phyloP scores from a whole-genome alignment of 2,797 vertebrate genomes.

The Nannoperca obscura region DNA sequence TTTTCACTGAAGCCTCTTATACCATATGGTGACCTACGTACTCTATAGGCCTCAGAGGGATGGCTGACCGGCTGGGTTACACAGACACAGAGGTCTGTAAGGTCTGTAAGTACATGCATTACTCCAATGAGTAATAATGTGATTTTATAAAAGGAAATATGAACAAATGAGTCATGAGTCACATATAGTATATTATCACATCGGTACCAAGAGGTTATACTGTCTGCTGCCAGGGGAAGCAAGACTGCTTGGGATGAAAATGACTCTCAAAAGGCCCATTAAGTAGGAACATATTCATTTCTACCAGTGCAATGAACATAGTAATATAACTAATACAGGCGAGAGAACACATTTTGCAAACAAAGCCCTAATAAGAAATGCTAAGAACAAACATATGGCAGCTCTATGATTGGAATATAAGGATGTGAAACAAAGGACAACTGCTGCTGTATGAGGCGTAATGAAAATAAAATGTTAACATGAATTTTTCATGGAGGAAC shows the following conservation, averaged over 20 bases:
- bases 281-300: constrained; percentile 36
- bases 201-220: constrained; percentile 8
- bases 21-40: constrained; percentile 75
- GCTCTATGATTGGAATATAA: constrained; percentile 73
- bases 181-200: constrained; percentile 3
- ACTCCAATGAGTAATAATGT: background rate
- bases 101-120: too few species aligned
- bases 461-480: constrained; percentile 83
- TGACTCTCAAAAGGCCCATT: constrained; percentile 44
- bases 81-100: constrained; percentile 26
- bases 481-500: constrained; percentile 86
- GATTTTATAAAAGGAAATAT: background rate
- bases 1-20: constrained; percentile 39
- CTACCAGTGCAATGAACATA: constrained; percentile 14
- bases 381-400: constrained; percentile 40
- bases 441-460: constrained; percentile 69
- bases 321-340: constrained; percentile 29
- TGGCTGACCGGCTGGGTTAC: constrained; percentile 24
- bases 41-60: constrained; percentile 47
- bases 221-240: background rate
- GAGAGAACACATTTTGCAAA: constrained; percentile 51
- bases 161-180: background rate
- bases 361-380: constrained; percentile 60
- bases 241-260: constrained; percentile 15
- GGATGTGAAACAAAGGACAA: constrained; percentile 74